phyloP scores from a whole-genome alignment of 2,888 invertebrate genomes.

The Chromoteleia sp. region DNA sequence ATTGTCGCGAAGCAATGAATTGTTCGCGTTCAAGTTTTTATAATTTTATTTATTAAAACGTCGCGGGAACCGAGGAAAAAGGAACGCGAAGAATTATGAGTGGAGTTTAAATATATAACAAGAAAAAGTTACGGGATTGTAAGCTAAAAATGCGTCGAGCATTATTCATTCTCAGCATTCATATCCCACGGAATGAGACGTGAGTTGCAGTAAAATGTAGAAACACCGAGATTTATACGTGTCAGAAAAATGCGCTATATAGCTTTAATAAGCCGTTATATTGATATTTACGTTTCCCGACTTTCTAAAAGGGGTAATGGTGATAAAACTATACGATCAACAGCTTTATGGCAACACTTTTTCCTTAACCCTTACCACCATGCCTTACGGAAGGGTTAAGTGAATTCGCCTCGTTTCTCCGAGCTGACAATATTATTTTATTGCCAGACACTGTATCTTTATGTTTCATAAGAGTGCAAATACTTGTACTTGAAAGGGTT shows the following conservation, averaged over 20 bases:
- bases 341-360: slow-evolving; percentile 76
- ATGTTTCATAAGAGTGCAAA: slow-evolving; percentile 70
- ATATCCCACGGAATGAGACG: slow-evolving; percentile 63
- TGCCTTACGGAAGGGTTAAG: slow-evolving; percentile 75
- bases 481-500: slow-evolving; percentile 70
- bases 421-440: slow-evolving; percentile 83
- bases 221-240: slow-evolving; percentile 64
- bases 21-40: slow-evolving; percentile 40
- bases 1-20: slow-evolving; percentile 29
- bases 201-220: slow-evolving; percentile 62
- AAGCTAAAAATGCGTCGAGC: slow-evolving; percentile 41
- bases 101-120: slow-evolving; percentile 39
- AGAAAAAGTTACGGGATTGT: slow-evolving; percentile 58
- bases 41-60: slow-evolving; percentile 49
- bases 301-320: slow-evolving; percentile 74
- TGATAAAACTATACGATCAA: slow-evolving; percentile 80
- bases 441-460: slow-evolving; percentile 75
- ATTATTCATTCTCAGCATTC: slow-evolving; percentile 66
- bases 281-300: slow-evolving; percentile 67
- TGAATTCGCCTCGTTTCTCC: slow-evolving; percentile 47
- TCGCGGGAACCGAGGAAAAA: not conserved
- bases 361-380: slow-evolving; percentile 77
- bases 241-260: slow-evolving; percentile 59
- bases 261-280: slow-evolving; percentile 68
- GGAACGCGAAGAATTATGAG: slow-evolving; percentile 36